A percentile compares a stretch with the other conserved stretches of the same genome.
Conservation (phyloP, 2,797 vertebrate species). For the Oceanodroma leucorhoa region DNA sequence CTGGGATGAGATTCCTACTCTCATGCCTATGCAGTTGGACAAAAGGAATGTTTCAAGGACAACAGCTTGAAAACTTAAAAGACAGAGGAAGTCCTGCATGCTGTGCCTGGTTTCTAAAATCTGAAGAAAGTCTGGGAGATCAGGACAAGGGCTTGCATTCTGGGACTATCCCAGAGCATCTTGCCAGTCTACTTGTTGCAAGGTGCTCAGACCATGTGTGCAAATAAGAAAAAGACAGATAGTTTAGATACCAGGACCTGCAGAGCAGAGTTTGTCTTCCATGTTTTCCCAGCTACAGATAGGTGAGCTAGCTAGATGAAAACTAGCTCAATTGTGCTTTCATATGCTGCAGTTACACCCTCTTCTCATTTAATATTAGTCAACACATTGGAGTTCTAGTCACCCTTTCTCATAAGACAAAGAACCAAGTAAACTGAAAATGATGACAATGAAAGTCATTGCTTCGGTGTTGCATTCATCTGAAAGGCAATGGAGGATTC, state of each 20-base stretch:
- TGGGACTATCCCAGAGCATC: neutral
- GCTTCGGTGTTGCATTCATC: neutral
- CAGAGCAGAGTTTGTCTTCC: neutral
- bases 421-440: neutral
- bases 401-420: neutral
- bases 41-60: neutral
- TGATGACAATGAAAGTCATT: neutral
- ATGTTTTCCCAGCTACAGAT: neutral
- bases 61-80: neutral
- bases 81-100: neutral
- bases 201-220: neutral
- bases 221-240: neutral
- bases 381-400: neutral
- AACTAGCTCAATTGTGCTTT: neutral
- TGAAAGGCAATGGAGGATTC: neutral
- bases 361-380: neutral
- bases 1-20: neutral
- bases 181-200: neutral
- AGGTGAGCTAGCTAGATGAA: neutral
- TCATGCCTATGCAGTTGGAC: fast-evolving
- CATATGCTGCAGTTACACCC: neutral
- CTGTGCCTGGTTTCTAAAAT: neutral
- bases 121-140: neutral
- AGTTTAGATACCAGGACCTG: neutral
- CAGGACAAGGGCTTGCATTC: neutral